Percentiles rank a stretch among this genome's conserved stretches.
These are phyloP conservation scores for Rhizomys pruinosus DNA, from an alignment of 2,113 vertebrate genomes.

Conservation along the genomic window DNA sequence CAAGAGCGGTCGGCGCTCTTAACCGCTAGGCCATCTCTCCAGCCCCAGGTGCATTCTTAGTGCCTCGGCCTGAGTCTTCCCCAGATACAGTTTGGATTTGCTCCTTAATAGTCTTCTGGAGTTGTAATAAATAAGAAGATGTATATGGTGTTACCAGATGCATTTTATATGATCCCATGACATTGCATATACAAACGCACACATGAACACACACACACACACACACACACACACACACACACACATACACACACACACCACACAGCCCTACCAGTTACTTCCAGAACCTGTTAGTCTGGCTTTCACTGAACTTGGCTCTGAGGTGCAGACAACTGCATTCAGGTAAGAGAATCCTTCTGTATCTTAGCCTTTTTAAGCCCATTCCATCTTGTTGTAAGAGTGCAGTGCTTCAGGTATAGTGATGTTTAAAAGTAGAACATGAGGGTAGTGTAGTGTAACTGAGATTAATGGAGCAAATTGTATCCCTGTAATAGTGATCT, in stretches of 20 bases:
- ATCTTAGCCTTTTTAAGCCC: background rate
- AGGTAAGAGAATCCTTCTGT: background rate
- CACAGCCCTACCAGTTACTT: background rate
- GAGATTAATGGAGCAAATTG: background rate
- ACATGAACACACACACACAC: background rate
- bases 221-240: background rate
- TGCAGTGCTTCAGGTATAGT: background rate
- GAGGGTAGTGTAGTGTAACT: background rate
- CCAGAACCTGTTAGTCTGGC: background rate
- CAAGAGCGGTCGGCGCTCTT: too few relatives aligned
- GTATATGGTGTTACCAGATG: background rate
- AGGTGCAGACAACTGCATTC: background rate
- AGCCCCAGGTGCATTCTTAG: background rate
- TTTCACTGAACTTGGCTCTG: background rate
- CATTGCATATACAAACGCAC: background rate
- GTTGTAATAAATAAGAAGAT: background rate
- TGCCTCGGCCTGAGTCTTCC: background rate
- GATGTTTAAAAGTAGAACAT: background rate
- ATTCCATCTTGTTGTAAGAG: background rate
- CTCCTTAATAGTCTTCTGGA: background rate
- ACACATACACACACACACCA: background rate
- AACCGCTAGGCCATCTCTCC: too few relatives aligned
- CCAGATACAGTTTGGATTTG: background rate
- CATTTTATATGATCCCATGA: background rate
- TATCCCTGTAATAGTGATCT: background rate